These are phyloP conservation scores for Cataglyphis cursor DNA, from an alignment of 2,888 invertebrate genomes.

Conservation along the genomic window DNA sequence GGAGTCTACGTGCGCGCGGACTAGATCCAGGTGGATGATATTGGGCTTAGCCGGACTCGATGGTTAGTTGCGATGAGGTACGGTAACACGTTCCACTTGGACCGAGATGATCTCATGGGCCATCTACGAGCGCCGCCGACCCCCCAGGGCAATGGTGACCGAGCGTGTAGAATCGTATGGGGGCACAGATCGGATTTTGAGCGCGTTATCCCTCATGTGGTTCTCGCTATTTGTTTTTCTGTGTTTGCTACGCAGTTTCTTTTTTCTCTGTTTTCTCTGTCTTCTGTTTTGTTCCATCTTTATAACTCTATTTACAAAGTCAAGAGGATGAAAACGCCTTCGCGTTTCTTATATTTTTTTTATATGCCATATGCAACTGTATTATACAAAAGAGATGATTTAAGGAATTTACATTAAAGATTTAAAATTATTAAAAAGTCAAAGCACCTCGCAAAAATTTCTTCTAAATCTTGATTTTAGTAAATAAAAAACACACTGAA, in stretches of 20 bases:
- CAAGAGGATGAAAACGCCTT: not conserved
- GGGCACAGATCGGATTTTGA: constrained; percentile 21
- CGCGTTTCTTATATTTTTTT: not conserved
- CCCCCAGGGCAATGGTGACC: not conserved
- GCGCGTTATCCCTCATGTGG: not conserved
- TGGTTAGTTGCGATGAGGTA: constrained; percentile 42
- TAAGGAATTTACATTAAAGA: not conserved
- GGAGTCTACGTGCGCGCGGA: not conserved
- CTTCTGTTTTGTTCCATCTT: not conserved
- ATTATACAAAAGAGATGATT: not conserved
- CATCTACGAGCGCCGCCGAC: not conserved
- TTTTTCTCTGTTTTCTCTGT: not conserved
- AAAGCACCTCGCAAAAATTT: not conserved
- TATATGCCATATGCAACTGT: not conserved
- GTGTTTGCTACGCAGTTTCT: not conserved
- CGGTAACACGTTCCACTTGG: constrained; percentile 20
- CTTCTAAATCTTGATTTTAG: not conserved
- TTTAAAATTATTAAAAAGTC: constrained; percentile 10
- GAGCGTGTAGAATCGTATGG: constrained; percentile 12
- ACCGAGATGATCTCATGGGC: constrained; percentile 15
- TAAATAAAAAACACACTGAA: too few relatives aligned
- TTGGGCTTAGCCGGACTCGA: constrained; percentile 29
- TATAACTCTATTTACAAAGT: not conserved
- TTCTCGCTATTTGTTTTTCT: not conserved
- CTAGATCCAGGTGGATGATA: constrained; percentile 49